Base-by-base conservation (phyloP, 2,797 vertebrate species). In the Anas georgica region DNA sequence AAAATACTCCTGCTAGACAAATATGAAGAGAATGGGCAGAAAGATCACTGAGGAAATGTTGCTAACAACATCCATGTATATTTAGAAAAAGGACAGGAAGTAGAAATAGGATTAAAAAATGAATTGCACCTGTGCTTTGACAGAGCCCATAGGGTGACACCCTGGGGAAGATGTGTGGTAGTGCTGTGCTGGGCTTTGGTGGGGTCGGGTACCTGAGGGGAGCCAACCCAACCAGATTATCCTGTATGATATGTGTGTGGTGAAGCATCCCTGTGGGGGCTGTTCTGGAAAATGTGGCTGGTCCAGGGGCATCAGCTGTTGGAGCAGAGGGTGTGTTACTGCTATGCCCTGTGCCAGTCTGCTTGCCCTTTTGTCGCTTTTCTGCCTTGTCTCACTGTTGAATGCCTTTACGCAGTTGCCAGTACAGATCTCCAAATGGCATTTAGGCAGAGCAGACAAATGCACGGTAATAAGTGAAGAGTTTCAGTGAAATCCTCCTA, bases 311-410 rank as follows among this genome's bases (percentile, higher is more conserved):
- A 75, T 13, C 54, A 72, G 35, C 8, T 43, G 9, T 15, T 66
- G 33, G 33, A 33, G 43, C 17, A 11, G 10, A 58, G 28, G 22
- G 10, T 58, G 37, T 2, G 2, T 69, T 76, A 18, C 16, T 88
- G 66, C 41, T 59, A 2, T 0, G 1, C 1, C 0, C 12, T 26
- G n/a, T 64, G 35, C 17, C 59, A 76, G 39, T 20, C 56, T 70
- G 10, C 37, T 45, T 59, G n/a, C 37, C 60, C 2, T 1, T 67
- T 83, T 72, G 23, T 63, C 52, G 33, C 58, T 64, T 15, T 58
- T 75, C 20, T 37, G 58, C 26, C 43, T 92, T 75, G n/a, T 50
- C 66, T 83, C 70, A 35, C 43, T 55, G 22, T 37, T 6, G 33
- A 9, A 23, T 35, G n/a, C 56, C 31, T 35, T 21, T 17, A 0